phyloP scores from a whole-genome alignment of 2,888 invertebrate species.

The Ormyrus rosae region DNA sequence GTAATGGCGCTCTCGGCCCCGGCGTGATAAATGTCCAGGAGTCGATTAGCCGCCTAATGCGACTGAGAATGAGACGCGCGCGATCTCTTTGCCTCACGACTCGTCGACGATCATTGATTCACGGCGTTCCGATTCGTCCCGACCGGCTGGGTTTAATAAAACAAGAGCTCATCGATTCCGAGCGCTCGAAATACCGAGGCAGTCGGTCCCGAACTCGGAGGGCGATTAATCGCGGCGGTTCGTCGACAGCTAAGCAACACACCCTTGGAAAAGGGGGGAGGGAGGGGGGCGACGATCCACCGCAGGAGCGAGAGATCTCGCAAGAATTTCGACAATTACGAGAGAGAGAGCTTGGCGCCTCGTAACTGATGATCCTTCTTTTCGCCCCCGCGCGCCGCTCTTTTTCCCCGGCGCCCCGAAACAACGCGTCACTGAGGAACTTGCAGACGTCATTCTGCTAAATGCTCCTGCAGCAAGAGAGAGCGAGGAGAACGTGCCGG shows the following conservation, averaged over 20 bases:
- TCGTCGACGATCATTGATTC: too few species aligned
- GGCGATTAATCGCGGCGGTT: neutral
- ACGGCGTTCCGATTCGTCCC: too few species aligned
- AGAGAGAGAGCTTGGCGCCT: conserved; percentile 60
- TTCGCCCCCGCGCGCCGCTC: neutral
- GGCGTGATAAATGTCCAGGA: neutral
- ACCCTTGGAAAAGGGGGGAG: too few species aligned
- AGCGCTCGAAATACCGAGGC: too few species aligned
- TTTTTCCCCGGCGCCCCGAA: neutral
- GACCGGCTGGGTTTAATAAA: too few species aligned
- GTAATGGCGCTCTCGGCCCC: neutral
- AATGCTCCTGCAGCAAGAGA: conserved; percentile 15
- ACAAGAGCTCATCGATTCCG: too few species aligned
- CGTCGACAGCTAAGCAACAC: too few species aligned
- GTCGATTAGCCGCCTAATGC: neutral
- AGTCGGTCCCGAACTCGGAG: neutral
- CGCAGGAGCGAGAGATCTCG: neutral
- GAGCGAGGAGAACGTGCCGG: neutral
- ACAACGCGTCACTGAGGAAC: conserved; percentile 3
- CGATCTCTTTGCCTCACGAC: neutral
- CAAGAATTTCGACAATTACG: conserved; percentile 73
- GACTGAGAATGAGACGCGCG: neutral
- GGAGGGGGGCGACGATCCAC: too few species aligned
- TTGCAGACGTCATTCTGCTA: conserved; percentile 47
- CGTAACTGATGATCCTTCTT: conserved; percentile 73